Evolutionary conservation across 1,140 invertebrate species (phyloP).

Genomic region (Zaprionus gabonicus): DNA sequence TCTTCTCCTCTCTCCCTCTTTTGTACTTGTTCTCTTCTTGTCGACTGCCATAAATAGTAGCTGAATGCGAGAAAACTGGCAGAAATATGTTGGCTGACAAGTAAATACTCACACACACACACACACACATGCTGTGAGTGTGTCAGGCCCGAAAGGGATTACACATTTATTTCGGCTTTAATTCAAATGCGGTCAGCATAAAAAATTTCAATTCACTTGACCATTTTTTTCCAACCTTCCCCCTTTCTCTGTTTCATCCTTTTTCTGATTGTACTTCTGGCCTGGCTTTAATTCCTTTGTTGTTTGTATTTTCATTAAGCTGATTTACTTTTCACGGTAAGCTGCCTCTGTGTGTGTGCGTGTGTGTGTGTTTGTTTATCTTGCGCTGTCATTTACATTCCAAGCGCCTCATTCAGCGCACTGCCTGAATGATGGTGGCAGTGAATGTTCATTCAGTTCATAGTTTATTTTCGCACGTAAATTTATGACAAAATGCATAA

Average conservation of each 20-base stretch:
- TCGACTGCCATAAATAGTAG: conserved; percentile 39
- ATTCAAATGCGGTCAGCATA: conserved; percentile 33
- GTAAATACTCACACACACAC: conserved; percentile 1
- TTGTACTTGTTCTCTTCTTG: background rate
- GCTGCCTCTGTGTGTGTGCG: background rate
- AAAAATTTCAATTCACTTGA: conserved; percentile 28
- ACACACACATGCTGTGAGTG: background rate
- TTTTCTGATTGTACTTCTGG: background rate
- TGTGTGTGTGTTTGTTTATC: conserved; percentile 14
- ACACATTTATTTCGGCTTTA: conserved; percentile 37
- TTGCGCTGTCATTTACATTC: conserved; percentile 13
- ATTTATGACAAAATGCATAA: conserved; percentile 24
- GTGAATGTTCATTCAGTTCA: conserved; percentile 8
- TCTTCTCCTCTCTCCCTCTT: background rate
- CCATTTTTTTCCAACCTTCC: conserved; percentile 10
- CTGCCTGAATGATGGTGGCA: background rate
- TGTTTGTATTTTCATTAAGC: conserved; percentile 43
- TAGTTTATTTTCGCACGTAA: conserved; percentile 11
- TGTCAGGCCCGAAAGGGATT: conserved; percentile 23
- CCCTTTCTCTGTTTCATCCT: background rate
- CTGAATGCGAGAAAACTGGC: conserved; percentile 16
- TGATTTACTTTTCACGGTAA: conserved; percentile 42
- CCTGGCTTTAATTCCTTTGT: conserved; percentile 22
- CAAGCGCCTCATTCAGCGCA: background rate
- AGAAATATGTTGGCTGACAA: conserved; percentile 52